phyloP scores from a whole-genome alignment of 1,140 invertebrate genomes.

The Antheraea pernyi region DNA sequence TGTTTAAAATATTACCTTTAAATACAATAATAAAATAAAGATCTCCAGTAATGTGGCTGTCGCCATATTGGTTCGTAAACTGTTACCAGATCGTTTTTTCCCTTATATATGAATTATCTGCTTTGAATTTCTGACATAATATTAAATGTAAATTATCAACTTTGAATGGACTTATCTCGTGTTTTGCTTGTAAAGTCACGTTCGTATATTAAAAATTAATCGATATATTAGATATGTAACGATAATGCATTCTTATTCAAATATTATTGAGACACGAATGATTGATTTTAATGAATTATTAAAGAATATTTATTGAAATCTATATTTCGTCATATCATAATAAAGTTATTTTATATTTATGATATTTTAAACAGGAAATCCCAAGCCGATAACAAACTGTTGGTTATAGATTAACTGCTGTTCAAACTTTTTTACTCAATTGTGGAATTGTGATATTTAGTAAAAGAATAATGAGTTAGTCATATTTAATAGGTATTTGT shows the following conservation, averaged over 20 bases:
- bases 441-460: too few relatives aligned
- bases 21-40: conserved; percentile 30
- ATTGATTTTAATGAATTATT: not conserved
- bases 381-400: too few relatives aligned
- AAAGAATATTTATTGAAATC: too few relatives aligned
- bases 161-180: conserved; percentile 31
- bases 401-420: too few relatives aligned
- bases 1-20: conserved; percentile 32
- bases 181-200: conserved; percentile 25
- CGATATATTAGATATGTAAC: not conserved
- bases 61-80: conserved; percentile 44
- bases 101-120: conserved; percentile 49
- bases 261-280: conserved; percentile 6
- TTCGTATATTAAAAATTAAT: conserved; percentile 17
- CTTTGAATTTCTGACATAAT: conserved; percentile 35
- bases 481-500: too few relatives aligned
- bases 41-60: conserved; percentile 31
- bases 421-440: too few relatives aligned
- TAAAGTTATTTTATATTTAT: too few relatives aligned
- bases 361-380: too few relatives aligned
- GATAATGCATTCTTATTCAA: not conserved
- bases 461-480: too few relatives aligned
- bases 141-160: conserved; percentile 28
- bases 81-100: conserved; percentile 27
- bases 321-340: too few relatives aligned